These are phyloP conservation scores for Herpailurus yagouaroundi DNA, from an alignment of 2,113 vertebrate species.

Conservation along the genomic window DNA sequence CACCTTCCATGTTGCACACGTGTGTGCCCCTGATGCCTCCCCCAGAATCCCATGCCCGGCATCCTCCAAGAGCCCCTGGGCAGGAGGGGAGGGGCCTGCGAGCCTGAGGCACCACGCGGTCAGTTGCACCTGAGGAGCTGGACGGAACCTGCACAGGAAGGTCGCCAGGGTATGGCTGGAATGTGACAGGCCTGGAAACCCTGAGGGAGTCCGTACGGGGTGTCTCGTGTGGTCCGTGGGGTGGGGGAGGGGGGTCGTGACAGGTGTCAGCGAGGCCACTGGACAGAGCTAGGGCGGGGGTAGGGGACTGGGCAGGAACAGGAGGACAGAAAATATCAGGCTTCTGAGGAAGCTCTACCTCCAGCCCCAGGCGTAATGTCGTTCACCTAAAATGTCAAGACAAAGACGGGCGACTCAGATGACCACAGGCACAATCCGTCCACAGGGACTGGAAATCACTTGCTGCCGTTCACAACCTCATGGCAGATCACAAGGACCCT, in stretches of 20 bases:
- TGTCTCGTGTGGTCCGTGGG: not conserved
- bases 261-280: not conserved
- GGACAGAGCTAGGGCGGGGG: not conserved
- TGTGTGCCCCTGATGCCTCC: not conserved
- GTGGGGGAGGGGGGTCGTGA: accelerated
- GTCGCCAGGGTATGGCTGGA: accelerated
- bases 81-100: accelerated
- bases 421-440: too few relatives aligned
- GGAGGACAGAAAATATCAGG: not conserved
- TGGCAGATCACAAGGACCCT: not conserved
- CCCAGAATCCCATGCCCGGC: not conserved
- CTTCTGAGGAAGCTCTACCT: too few relatives aligned
- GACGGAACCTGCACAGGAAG: not conserved
- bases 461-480: not conserved
- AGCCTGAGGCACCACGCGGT: not conserved
- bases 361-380: not conserved
- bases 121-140: not conserved
- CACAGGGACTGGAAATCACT: accelerated
- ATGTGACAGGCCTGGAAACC: accelerated
- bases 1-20: not conserved
- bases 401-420: not conserved
- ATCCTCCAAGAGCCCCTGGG: not conserved
- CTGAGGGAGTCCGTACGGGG: accelerated
- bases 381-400: not conserved
- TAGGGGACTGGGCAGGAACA: not conserved